Evolutionary conservation across 2,113 vertebrate genomes (phyloP), one percentile per base, ranked within the genome.

Genomic region (Theropithecus gelada): DNA sequence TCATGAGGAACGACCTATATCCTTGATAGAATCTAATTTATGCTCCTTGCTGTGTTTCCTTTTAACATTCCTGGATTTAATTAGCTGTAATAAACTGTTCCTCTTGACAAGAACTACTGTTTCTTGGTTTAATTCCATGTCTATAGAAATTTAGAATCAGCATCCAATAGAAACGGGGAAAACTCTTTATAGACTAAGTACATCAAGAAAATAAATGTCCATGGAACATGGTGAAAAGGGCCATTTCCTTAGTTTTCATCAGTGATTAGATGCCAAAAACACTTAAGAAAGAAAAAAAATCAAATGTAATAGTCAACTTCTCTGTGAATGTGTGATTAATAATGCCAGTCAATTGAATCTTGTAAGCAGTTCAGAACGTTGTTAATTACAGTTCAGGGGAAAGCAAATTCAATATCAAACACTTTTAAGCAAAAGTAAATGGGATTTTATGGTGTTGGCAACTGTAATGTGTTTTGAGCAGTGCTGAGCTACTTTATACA

Each of bases 31-130:
- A 97, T 30, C 66, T 88, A 97, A 98, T 92, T 92, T 97, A 86
- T 88, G 57, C 30, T 97, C 80, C 94, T 86, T 57, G 23, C 87
- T 97, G 91, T 57, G 43, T 88, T 98, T 95, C 95, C 93, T 97
- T 78, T 96, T 90, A 97, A 94, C 85, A 97, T 89, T 84, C 79
- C 70, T 95, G 30, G 73, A 96, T 97, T 97, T 98, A 97, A 98
- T 98, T 98, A 97, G 88, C 94, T 93, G 59, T 97, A 98, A 98
- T 90, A 97, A 98, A 98, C 80, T 92, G 93, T 92, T 97, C 57
- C 81, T 87, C 80, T 72, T 87, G 82, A 97, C 35, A 96, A 96
- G 88, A 97, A 98, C 90, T 92, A 91, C 27, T 92, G 38, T 32
- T 97, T 85, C 94, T 98, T 86, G 45, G 50, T 96, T 93, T 97